phyloP scores from a whole-genome alignment of 1,140 invertebrate genomes.

The Drosophila sp. region DNA sequence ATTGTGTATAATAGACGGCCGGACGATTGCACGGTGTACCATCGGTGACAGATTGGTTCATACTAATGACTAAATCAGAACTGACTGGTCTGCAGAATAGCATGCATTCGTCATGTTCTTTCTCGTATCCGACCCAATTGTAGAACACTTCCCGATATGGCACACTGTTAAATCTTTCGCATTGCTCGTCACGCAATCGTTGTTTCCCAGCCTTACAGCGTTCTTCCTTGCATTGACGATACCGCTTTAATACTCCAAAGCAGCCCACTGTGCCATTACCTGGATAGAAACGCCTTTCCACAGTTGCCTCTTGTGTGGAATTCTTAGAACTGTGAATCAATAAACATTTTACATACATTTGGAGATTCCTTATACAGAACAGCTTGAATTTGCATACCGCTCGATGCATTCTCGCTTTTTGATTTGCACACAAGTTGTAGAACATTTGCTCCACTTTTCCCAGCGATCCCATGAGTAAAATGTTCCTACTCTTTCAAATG shows the following conservation, averaged over 20 bases:
- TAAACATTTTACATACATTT: background rate
- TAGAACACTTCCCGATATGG: constrained; percentile 91
- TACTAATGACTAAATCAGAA: constrained; percentile 92
- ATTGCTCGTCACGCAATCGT: constrained; percentile 60
- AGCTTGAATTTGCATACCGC: constrained; percentile 30
- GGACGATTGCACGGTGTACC: constrained; percentile 91
- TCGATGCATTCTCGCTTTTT: constrained; percentile 60
- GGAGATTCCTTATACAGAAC: too few species aligned
- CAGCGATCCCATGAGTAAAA: constrained; percentile 66
- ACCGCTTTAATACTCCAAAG: constrained; percentile 88
- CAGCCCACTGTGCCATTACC: constrained; percentile 84
- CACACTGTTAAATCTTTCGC: constrained; percentile 90
- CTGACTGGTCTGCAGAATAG: constrained; percentile 93
- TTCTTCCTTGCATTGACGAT: constrained; percentile 90
- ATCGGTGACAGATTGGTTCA: constrained; percentile 92
- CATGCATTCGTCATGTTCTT: constrained; percentile 88
- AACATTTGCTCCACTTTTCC: constrained; percentile 74
- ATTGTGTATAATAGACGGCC: constrained; percentile 84
- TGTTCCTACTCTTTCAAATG: constrained; percentile 51
- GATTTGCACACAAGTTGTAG: constrained; percentile 65
- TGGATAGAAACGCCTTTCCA: constrained; percentile 66
- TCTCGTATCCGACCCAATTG: constrained; percentile 93
- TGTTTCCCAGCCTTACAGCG: constrained; percentile 84
- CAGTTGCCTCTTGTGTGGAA: constrained; percentile 14
- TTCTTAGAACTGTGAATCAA: constrained; percentile 43